Conservation (phyloP, 2,797 vertebrate genomes). For the Tadarida brasiliensis region DNA sequence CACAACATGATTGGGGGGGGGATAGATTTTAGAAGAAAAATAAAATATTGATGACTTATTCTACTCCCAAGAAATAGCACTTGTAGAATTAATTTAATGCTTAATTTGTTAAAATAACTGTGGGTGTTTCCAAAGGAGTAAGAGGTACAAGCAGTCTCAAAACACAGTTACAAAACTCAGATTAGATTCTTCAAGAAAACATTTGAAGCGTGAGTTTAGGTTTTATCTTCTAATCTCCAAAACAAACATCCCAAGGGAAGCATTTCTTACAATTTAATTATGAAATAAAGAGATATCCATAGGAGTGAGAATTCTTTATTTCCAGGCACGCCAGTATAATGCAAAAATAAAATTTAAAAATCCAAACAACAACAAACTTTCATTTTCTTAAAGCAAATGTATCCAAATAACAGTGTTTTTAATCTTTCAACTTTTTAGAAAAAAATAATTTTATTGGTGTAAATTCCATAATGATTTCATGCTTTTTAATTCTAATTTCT, state of each 20-base stretch:
- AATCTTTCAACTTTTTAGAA: conserved; percentile 6
- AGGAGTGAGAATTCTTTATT: not conserved
- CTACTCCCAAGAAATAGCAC: conserved; percentile 21
- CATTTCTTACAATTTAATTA: not conserved
- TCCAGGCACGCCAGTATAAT: not conserved
- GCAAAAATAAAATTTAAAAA: not conserved
- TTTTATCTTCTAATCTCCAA: conserved; percentile 4
- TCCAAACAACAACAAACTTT: not conserved
- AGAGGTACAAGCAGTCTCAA: not conserved
- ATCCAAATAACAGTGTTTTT: conserved; percentile 35
- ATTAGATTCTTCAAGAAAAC: conserved; percentile 42
- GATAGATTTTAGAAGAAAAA: conserved; percentile 35
- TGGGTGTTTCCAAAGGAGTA: not conserved
- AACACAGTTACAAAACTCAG: not conserved
- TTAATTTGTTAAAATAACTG: conserved; percentile 38
- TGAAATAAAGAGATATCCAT: conserved; percentile 34
- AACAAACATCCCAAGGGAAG: conserved; percentile 28
- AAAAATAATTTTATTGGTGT: not conserved
- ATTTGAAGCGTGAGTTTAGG: conserved; percentile 3
- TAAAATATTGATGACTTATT: conserved; percentile 20
- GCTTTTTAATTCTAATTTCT: conserved; percentile 43
- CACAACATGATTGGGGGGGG: not conserved
- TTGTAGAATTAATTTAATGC: not conserved
- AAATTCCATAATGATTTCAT: conserved; percentile 45
- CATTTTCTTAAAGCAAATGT: conserved; percentile 32